phyloP scores from a whole-genome alignment of 2,888 invertebrate species.

The Pandemis corylana region DNA sequence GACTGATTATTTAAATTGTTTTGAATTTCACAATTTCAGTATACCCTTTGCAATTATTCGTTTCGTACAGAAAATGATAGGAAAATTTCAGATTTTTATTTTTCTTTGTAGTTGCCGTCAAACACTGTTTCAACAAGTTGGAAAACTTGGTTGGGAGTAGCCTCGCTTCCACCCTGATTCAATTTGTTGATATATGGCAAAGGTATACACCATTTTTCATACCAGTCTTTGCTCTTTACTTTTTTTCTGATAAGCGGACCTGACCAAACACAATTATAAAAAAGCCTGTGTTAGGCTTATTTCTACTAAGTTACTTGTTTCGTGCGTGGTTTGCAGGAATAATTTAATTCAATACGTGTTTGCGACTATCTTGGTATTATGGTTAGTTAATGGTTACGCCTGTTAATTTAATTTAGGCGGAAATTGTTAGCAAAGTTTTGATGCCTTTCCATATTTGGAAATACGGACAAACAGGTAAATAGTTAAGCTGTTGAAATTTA shows the following conservation, averaged over 20 bases:
- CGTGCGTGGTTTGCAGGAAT: slow-evolving; percentile 4
- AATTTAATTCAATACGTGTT: slow-evolving; percentile 10
- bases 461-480: neutral
- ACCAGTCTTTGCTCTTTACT: slow-evolving; percentile 20
- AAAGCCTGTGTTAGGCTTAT: neutral
- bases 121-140: slow-evolving; percentile 25
- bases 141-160: slow-evolving; percentile 6
- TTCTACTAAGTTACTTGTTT: slow-evolving; percentile 5
- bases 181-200: slow-evolving; percentile 31
- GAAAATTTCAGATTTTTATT: slow-evolving; percentile 6
- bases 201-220: slow-evolving; percentile 26
- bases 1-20: slow-evolving; percentile 8
- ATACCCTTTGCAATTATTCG: neutral
- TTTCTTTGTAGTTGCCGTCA: slow-evolving; percentile 24
- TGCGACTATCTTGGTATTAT: slow-evolving; percentile 6
- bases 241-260: slow-evolving; percentile 17
- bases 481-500: neutral
- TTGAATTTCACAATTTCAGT: neutral
- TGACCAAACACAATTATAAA: slow-evolving; percentile 23
- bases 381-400: neutral
- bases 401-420: neutral
- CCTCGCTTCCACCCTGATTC: slow-evolving; percentile 11
- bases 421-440: neutral
- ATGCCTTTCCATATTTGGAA: neutral
- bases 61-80: neutral